Evolutionary conservation across 2,888 invertebrate species (phyloP), one percentile per base, ranked within the genome.

Genomic region (Pyralis farinalis): DNA sequence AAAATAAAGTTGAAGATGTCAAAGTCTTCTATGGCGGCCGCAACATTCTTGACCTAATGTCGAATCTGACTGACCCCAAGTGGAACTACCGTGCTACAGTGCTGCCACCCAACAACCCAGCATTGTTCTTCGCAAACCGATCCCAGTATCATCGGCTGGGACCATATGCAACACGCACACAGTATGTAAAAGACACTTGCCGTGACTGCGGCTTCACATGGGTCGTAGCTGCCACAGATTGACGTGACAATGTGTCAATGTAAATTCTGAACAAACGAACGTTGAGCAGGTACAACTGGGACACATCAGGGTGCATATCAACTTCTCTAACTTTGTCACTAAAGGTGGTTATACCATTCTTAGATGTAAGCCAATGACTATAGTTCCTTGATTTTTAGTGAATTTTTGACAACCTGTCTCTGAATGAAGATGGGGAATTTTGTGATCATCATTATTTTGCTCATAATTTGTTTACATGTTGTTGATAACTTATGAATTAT

Each of bases 81-180:
- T 92, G 92, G 92, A 88, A 84, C 62, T 86, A 90, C 64, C 86
- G 82, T 43, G 80, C 89, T 36, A 90, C 91, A 7, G 71, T 72
- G 56, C 79, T 92, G 75, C 91, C 91, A 3, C 82, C 89, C 6
- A 89, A 90, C 70, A 90, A 91, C 62, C 86, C 90, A 7, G 75
- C 83, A n/a, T 77, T 90, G 59, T 91, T 90, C 84, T 91, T 91
- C 63, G 90, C 90, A 54, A 92, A 92, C 75, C 90, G 91, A 58
- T 92, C 92, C 33, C 90, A 92, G 71, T 91, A 91, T 58, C 91
- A 91, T 69, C 90, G 91, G 37, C 75, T 92, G 58, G 90, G 91
- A 5, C 88, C 90, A 7, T 85, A 87, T 44, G 90, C 89, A 55
- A 84, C 90, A 46, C 84, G 80, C 63, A 90, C 90, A 69, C 91